Evolutionary conservation across 2,113 vertebrate genomes (phyloP), one percentile per base, ranked within the genome.

Genomic region (Sander vitreus): DNA sequence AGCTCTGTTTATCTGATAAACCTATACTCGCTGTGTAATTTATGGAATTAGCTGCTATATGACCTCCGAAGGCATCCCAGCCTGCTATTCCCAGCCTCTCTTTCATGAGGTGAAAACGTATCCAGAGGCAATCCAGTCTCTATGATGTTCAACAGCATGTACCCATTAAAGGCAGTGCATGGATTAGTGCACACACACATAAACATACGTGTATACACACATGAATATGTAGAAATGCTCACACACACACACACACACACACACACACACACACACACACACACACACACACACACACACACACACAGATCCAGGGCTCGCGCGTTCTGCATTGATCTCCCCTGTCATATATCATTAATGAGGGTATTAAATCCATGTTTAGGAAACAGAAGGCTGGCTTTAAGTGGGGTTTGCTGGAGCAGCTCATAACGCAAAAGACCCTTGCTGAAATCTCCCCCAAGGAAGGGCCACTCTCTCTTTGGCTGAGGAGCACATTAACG

Each of bases 321-420:
- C 94, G 94, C 87, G 93, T 94, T 88, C 94, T 85, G 91, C 95
- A 99, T 98, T 97, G 98, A 99, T 99, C 97, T 96, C 92, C 94
- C 95, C 96, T 96, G 97, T 99, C 97, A 99, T 99, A 97, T 98
- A 98, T 98, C 96, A 98, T 99, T 99, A 97, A 99, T 98, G 97
- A 97, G 96, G 96, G 97, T 96, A 97, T 98, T 98, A 97, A 98
- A 98, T 97, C 97, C 97, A 96, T 97, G 96, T 97, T 98, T 97
- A 97, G 97, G 96, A 98, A 98, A 96, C 95, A 96, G 93, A 92
- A 96, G 94, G 88, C 94, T 93, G 89, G 85, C 91, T 96, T 97
- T 96, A 96, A 98, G 95, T 97, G 95, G 93, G 92, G 93, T 96
- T 95, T 79, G 75, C 94, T 94, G 86, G 91, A 93, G 92, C 30